phyloP scores from a whole-genome alignment of 2,113 vertebrate genomes.

The Amphilophus citrinellus region DNA sequence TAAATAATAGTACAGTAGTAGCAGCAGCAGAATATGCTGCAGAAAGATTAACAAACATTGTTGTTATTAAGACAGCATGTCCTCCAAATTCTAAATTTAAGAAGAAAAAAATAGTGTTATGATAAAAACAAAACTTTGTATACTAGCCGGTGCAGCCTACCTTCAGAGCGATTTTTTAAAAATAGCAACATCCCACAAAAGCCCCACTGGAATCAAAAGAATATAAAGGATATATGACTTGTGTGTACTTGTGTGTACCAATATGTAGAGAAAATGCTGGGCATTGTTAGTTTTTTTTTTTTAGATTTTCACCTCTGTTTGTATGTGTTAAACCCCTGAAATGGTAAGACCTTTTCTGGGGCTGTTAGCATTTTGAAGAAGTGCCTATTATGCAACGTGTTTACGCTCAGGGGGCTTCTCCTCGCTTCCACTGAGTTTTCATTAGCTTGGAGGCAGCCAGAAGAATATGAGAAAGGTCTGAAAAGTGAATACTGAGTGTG shows the following conservation, averaged over 20 bases:
- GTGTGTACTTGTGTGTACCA: conserved; percentile 16
- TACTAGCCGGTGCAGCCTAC: not conserved
- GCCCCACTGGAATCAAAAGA: not conserved
- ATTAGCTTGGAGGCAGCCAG: conserved; percentile 53
- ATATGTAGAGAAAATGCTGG: conserved; percentile 33
- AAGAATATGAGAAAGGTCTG: conserved; percentile 57
- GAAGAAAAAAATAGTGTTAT: not conserved
- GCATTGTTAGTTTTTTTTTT: conserved; percentile 16
- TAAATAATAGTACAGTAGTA: conserved; percentile 7
- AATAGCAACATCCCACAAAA: not conserved
- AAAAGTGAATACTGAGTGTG: conserved; percentile 46
- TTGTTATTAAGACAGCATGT: not conserved
- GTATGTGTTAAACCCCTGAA: conserved; percentile 58
- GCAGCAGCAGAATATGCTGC: not conserved
- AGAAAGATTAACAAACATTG: not conserved
- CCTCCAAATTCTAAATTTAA: not conserved
- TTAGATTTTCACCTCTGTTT: conserved; percentile 35
- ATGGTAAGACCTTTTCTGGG: conserved; percentile 77
- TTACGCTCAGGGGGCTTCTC: conserved; percentile 67
- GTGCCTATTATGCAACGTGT: conserved; percentile 75
- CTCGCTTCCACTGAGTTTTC: conserved; percentile 57
- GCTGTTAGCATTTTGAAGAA: conserved; percentile 79
- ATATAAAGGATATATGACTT: not conserved
- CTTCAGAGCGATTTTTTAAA: not conserved
- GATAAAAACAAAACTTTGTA: not conserved